These are phyloP conservation scores for Callocephalon fimbriatum DNA, from an alignment of 2,113 vertebrate genomes.

Conservation along the genomic window DNA sequence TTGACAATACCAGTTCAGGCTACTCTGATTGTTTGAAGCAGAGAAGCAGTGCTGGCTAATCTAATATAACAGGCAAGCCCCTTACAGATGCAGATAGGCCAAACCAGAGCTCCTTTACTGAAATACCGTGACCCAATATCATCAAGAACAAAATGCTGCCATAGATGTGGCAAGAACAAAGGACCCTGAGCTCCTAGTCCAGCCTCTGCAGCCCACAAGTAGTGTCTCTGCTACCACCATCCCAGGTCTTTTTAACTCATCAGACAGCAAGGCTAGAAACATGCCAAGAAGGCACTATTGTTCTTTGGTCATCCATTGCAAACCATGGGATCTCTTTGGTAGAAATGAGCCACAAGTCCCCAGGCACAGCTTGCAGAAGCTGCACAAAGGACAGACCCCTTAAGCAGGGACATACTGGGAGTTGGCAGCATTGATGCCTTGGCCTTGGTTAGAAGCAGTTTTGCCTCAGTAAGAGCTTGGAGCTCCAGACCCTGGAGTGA, in stretches of 20 bases:
- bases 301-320: neutral
- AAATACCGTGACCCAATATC: neutral
- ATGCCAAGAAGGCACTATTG: rapidly evolving
- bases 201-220: neutral
- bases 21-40: neutral
- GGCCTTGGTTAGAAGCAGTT: neutral
- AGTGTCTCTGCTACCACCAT: neutral
- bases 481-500: neutral
- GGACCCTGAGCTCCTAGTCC: neutral
- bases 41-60: neutral
- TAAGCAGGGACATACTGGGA: rapidly evolving
- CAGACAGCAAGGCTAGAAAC: neutral
- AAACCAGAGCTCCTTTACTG: neutral
- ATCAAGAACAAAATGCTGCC: neutral
- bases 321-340: rapidly evolving
- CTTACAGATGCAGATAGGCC: neutral
- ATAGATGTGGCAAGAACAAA: neutral
- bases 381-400: neutral
- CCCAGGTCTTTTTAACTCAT: neutral
- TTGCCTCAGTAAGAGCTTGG: neutral
- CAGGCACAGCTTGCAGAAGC: neutral
- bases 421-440: rapidly evolving
- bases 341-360: neutral
- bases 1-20: neutral
- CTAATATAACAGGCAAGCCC: neutral